Percentiles rank a stretch among this genome's conserved stretches.
These are phyloP conservation scores for Brevimyrus niger DNA, from an alignment of 2,113 vertebrate genomes.

Conservation along the genomic window DNA sequence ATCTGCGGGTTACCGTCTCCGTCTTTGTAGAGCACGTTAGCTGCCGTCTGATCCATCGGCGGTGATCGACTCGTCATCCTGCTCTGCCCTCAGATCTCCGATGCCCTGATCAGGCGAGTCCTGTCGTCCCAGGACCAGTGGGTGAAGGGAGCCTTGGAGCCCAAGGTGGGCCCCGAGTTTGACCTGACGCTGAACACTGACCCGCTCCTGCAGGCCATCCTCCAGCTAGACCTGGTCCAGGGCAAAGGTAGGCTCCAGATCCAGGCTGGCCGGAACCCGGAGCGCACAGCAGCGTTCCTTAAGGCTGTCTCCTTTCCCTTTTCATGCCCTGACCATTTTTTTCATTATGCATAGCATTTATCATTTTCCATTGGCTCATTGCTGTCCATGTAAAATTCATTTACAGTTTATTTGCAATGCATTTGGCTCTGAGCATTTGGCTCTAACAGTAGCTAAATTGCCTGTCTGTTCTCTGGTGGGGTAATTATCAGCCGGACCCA, in stretches of 20 bases:
- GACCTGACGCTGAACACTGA: slow-evolving; percentile 87
- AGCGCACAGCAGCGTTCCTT: background rate
- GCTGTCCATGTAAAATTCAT: background rate
- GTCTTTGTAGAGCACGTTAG: background rate
- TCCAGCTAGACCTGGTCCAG: slow-evolving; percentile 93
- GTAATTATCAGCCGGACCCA: background rate
- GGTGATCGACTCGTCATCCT: background rate
- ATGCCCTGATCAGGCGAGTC: slow-evolving; percentile 91
- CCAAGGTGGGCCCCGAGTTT: slow-evolving; percentile 89
- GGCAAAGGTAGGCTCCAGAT: slow-evolving; percentile 74
- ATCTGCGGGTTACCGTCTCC: background rate
- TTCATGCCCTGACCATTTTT: background rate
- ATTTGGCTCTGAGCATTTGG: background rate
- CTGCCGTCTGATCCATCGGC: background rate
- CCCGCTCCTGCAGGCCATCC: slow-evolving; percentile 83
- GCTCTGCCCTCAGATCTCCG: slow-evolving; percentile 74
- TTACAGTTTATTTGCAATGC: background rate
- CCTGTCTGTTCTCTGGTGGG: background rate
- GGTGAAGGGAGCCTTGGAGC: slow-evolving; percentile 93
- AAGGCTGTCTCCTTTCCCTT: background rate
- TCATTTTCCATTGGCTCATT: background rate
- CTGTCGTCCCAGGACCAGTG: slow-evolving; percentile 92
- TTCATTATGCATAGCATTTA: background rate
- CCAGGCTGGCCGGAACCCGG: background rate
- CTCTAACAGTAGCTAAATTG: background rate